phyloP scores from a whole-genome alignment of 2,113 vertebrate genomes.

The Dromiciops gliroides region DNA sequence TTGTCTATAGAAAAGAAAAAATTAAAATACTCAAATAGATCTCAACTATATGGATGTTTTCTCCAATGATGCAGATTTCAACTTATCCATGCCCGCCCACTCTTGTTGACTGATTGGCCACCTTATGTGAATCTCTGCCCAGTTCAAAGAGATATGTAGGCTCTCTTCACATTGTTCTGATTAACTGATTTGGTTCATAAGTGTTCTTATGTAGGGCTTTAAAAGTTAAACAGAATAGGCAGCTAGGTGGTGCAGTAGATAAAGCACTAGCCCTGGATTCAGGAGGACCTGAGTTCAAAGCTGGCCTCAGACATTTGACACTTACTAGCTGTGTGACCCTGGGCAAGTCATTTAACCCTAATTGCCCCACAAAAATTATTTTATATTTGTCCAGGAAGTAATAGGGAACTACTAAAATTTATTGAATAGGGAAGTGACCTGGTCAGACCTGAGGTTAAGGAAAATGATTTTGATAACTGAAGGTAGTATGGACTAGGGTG shows the following conservation, averaged over 20 bases:
- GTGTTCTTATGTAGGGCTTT: background rate
- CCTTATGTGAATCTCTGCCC: background rate
- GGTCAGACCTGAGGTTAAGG: background rate
- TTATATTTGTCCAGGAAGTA: background rate
- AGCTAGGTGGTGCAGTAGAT: too few species aligned
- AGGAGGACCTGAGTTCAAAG: too few species aligned
- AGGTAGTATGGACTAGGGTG: background rate
- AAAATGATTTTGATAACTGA: background rate
- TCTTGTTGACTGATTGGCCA: background rate
- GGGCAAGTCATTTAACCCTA: too few species aligned
- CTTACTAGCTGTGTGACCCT: too few species aligned
- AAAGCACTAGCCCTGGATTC: too few species aligned
- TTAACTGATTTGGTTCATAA: background rate
- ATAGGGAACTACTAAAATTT: background rate
- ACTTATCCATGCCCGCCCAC: background rate
- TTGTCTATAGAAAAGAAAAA: background rate
- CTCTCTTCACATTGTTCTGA: background rate
- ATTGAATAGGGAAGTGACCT: background rate
- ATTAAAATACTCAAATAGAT: background rate
- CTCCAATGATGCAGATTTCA: background rate
- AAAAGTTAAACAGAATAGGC: background rate
- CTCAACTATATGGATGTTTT: background rate
- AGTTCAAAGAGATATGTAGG: background rate
- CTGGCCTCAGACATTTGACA: too few species aligned
- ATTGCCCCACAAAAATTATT: too few species aligned